Conservation (phyloP, 2,113 vertebrate genomes). For the Prochilodus magdalenae region DNA sequence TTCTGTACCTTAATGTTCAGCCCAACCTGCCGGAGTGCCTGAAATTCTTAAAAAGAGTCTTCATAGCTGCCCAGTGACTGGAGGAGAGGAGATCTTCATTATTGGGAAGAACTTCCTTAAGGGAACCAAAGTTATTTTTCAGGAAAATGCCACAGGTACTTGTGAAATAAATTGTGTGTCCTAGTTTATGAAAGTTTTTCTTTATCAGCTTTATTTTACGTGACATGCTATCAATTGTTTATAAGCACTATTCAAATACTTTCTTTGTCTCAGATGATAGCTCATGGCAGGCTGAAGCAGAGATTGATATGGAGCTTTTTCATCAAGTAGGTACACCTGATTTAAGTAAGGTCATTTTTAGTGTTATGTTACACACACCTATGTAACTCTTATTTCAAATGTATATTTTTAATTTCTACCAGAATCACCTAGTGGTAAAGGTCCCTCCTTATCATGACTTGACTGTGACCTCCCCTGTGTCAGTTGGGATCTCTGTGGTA, state of each 20-base stretch:
- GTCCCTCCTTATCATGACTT: constrained; percentile 94
- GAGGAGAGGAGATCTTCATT: constrained; percentile 97
- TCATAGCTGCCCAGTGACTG: constrained; percentile 91
- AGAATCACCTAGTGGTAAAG: constrained; percentile 99
- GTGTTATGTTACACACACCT: background rate
- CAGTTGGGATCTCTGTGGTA: constrained; percentile 93
- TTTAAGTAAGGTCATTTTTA: background rate
- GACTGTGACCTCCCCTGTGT: constrained; percentile 88
- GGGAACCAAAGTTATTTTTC: constrained; percentile 99
- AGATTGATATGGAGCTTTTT: constrained; percentile 99
- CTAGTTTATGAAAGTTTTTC: background rate
- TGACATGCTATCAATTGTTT: background rate
- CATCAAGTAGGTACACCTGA: constrained; percentile 86
- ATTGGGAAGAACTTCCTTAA: constrained; percentile 99
- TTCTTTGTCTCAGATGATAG: constrained; percentile 86
- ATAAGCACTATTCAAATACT: background rate
- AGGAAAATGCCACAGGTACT: constrained; percentile 89
- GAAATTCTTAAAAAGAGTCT: constrained; percentile 99
- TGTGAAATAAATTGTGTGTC: background rate
- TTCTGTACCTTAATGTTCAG: constrained; percentile 68
- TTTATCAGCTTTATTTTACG: background rate
- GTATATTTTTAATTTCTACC: constrained; percentile 44
- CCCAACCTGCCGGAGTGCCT: constrained; percentile 96
- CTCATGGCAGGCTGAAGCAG: constrained; percentile 96
- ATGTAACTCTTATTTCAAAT: background rate